phyloP scores from a whole-genome alignment of 2,797 vertebrate genomes.

The Lophotriccus pileatus region DNA sequence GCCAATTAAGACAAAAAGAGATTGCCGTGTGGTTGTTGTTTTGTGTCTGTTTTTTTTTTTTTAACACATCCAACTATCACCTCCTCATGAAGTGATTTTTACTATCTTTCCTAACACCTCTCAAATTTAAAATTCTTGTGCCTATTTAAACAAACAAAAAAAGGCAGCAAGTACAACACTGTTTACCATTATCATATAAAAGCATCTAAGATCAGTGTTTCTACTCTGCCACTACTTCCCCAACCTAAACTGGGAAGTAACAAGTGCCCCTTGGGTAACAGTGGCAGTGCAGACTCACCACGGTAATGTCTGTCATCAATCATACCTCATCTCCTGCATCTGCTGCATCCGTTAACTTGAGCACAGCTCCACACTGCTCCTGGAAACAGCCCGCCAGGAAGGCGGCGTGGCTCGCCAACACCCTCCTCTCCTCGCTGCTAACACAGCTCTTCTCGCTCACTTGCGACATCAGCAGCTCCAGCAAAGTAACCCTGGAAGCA shows the following conservation, averaged over 20 bases:
- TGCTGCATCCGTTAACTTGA: conserved; percentile 77
- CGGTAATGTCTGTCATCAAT: neutral
- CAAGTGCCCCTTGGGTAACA: neutral
- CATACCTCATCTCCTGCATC: conserved; percentile 81
- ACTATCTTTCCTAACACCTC: neutral
- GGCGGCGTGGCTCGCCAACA: conserved; percentile 74
- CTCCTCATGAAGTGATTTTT: neutral
- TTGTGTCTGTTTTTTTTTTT: neutral
- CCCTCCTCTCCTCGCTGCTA: conserved; percentile 61
- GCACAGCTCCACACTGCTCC: conserved; percentile 80
- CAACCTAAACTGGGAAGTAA: neutral
- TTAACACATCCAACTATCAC: neutral
- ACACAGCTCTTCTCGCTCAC: conserved; percentile 63
- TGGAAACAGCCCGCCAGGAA: conserved; percentile 84
- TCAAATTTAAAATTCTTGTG: neutral
- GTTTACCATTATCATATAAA: neutral
- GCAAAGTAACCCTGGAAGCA: conserved; percentile 80
- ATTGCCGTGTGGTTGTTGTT: too few species aligned
- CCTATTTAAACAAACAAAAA: neutral
- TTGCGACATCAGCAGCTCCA: conserved; percentile 84
- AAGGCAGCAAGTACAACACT: neutral
- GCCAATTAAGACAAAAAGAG: neutral
- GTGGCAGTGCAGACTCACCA: neutral
- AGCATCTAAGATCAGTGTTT: neutral
- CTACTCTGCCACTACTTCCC: neutral